Percentiles rank a stretch among this genome's conserved stretches.
These are phyloP conservation scores for Alitta virens DNA, from an alignment of 2,888 invertebrate genomes.

Conservation along the genomic window DNA sequence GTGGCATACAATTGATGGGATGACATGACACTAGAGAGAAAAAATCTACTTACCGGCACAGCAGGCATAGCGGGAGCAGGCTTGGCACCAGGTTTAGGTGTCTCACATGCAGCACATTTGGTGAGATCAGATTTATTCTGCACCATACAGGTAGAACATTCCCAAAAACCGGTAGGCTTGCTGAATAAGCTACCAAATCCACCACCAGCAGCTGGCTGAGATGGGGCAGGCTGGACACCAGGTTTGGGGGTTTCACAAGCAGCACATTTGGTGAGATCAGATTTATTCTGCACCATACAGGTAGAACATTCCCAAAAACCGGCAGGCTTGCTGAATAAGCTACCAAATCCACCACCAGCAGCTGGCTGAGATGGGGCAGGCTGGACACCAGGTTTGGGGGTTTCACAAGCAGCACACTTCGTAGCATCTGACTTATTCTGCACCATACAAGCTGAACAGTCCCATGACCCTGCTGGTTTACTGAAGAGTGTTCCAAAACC, in stretches of 20 bases:
- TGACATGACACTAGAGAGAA: neutral
- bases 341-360: neutral
- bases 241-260: constrained; percentile 51
- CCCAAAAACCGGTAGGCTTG: constrained; percentile 29
- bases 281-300: constrained; percentile 41
- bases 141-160: constrained; percentile 35
- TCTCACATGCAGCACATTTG: constrained; percentile 21
- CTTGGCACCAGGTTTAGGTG: constrained; percentile 11
- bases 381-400: constrained; percentile 38
- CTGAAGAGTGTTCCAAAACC: constrained; percentile 5
- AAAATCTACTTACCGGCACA: neutral
- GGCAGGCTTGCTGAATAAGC: constrained; percentile 11
- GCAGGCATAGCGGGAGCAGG: neutral
- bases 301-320: constrained; percentile 29
- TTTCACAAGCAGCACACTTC: constrained; percentile 47
- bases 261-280: constrained; percentile 36
- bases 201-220: neutral
- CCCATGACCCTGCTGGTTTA: constrained; percentile 5
- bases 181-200: constrained; percentile 16
- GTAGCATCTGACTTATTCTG: constrained; percentile 34
- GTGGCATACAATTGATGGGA: too few relatives aligned
- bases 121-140: constrained; percentile 25
- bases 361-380: too few relatives aligned
- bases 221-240: constrained; percentile 19
- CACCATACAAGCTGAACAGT: constrained; percentile 39